These are phyloP conservation scores for Cantharis nigra DNA, from an alignment of 2,888 invertebrate genomes.

Conservation along the genomic window DNA sequence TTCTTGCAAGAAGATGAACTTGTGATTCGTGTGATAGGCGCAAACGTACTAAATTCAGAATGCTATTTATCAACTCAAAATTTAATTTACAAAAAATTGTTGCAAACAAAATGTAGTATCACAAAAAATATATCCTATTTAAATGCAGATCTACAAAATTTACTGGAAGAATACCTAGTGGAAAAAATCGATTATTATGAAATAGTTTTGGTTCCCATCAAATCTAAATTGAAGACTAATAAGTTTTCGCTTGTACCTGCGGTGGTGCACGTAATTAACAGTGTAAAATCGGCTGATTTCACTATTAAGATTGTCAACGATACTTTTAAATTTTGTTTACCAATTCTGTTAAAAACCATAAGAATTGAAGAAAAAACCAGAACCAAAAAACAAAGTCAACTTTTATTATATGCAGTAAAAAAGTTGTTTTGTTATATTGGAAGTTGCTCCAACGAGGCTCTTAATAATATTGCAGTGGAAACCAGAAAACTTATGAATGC, in stretches of 20 bases:
- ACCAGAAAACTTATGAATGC: conserved; percentile 74
- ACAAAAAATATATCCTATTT: not conserved
- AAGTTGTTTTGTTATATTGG: conserved; percentile 74
- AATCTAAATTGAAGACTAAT: not conserved
- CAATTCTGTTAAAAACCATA: conserved; percentile 68
- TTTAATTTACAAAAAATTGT: not conserved
- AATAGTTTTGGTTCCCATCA: not conserved
- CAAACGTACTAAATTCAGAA: not conserved
- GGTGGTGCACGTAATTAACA: conserved; percentile 45
- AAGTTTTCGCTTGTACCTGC: conserved; percentile 33
- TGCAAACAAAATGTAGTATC: not conserved
- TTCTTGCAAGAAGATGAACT: not conserved
- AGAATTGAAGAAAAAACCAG: conserved; percentile 66
- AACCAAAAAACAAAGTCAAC: conserved; percentile 64
- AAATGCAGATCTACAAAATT: not conserved
- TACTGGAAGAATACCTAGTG: not conserved
- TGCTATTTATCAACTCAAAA: not conserved
- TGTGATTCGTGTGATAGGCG: not conserved
- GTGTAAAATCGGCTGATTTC: conserved; percentile 37
- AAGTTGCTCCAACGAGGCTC: conserved; percentile 66
- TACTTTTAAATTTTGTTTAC: conserved; percentile 62
- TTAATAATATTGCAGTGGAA: conserved; percentile 75
- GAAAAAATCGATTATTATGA: not conserved
- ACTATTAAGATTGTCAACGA: conserved; percentile 45
- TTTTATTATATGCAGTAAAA: conserved; percentile 70